Evolutionary conservation across 2,797 vertebrate species (phyloP), one percentile per base, ranked within the genome.

Genomic region (Labroides dimidiatus): DNA sequence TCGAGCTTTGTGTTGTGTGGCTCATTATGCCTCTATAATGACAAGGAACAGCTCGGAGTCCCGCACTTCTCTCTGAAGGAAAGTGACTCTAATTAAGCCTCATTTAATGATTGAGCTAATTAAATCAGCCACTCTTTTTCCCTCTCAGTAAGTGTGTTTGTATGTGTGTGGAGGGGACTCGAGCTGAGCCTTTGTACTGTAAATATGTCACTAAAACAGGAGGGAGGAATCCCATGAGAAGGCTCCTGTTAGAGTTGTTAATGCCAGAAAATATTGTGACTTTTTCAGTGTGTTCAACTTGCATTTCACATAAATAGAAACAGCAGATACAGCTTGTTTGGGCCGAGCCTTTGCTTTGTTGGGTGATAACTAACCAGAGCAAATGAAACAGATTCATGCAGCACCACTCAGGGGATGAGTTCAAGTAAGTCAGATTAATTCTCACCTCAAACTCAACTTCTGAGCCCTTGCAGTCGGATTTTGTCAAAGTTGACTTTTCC

Each of bases 81-180:
- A 90, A 89, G 92, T 90, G 90, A 88, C 89, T 87, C 87, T 93
- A 92, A 92, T 93, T 92, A 93, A 92, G 87, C 85, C 82, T 80
- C 85, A 86, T 90, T 94, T 92, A 92, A 94, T 93, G 87, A 91
- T 81, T 89, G 84, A 51, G 72, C 89, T 91, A 93, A 92, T 93
- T 93, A 93, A 93, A 92, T 92, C 88, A 90, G 87, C 80, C 70
- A 85, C 77, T 81, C 75, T 86, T 85, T 86, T 78, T 80, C 65
- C 73, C 64, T 83, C 77, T 86, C 76, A 77, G 63, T 63, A 50
- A 77, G 53, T 87, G 71, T 80, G 83, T 89, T 75, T 85, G 80
- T 77, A 60, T 83, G 74, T 43, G 82, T 71, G 84, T 53, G 78
- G 52, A 70, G 82, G 84, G 77, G 86, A 91, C 90, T 82, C 27